These are phyloP conservation scores for Diarsia brunnea DNA, from an alignment of 2,888 invertebrate genomes.

Conservation along the genomic window DNA sequence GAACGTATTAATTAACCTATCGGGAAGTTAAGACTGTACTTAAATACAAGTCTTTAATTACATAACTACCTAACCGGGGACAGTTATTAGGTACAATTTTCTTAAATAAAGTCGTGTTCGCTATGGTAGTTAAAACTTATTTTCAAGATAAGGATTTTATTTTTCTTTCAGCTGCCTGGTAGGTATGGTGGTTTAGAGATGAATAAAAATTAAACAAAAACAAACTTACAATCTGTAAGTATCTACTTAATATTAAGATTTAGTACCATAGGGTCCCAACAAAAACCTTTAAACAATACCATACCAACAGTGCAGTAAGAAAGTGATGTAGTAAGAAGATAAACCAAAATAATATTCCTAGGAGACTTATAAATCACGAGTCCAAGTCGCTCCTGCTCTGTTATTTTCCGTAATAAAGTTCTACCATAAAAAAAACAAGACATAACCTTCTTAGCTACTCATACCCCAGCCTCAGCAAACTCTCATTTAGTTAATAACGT, in stretches of 20 bases:
- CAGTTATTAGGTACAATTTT: slow-evolving; percentile 11
- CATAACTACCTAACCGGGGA: not conserved
- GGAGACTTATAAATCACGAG: not conserved
- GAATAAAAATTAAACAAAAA: not conserved
- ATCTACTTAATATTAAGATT: not conserved
- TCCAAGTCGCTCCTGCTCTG: not conserved
- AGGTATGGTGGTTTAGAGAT: not conserved
- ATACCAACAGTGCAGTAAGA: not conserved
- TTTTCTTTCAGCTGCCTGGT: not conserved
- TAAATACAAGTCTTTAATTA: slow-evolving; percentile 30
- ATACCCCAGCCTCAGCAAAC: slow-evolving; percentile 32
- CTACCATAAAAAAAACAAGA: slow-evolving; percentile 4
- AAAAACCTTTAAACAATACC: not conserved
- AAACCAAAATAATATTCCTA: not conserved
- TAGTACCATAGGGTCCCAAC: not conserved
- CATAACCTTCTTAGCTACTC: slow-evolving; percentile 18
- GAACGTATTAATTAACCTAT: slow-evolving; percentile 35
- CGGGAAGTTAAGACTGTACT: slow-evolving; percentile 23
- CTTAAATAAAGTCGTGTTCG: not conserved
- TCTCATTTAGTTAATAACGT: slow-evolving; percentile 60
- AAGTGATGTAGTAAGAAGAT: not conserved
- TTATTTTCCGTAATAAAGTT: not conserved
- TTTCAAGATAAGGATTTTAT: not conserved
- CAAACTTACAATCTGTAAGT: not conserved
- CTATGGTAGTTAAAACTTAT: not conserved